A percentile compares a stretch with the other conserved stretches of the same genome.
These are phyloP conservation scores for Nibea albiflora DNA, from an alignment of 2,113 vertebrate species.

Conservation along the genomic window DNA sequence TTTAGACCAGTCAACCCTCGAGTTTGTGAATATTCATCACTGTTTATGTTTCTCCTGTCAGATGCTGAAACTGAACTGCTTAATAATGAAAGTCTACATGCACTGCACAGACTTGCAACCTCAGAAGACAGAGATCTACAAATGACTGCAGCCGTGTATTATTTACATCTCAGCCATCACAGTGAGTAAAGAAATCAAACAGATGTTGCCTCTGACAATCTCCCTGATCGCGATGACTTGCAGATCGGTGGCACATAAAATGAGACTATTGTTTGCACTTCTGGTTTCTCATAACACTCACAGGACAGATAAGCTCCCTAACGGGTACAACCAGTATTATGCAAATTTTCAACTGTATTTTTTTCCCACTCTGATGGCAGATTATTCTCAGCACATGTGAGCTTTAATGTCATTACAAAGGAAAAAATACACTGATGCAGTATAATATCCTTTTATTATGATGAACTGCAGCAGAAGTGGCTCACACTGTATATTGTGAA, in stretches of 20 bases:
- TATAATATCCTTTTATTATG: not conserved
- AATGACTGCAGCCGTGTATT: slow-evolving; percentile 84
- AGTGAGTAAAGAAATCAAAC: slow-evolving; percentile 77
- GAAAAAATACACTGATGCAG: not conserved
- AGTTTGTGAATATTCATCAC: not conserved
- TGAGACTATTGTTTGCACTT: slow-evolving; percentile 20
- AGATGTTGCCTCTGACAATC: not conserved
- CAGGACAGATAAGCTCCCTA: slow-evolving; percentile 18
- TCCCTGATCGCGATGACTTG: not conserved
- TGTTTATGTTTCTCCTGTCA: not conserved
- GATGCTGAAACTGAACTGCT: slow-evolving; percentile 53
- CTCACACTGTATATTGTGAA: not conserved
- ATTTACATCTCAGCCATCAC: slow-evolving; percentile 84
- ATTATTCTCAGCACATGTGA: not conserved
- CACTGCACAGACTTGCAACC: slow-evolving; percentile 82
- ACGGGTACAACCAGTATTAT: slow-evolving; percentile 57
- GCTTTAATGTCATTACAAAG: not conserved
- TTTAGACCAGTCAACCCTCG: not conserved
- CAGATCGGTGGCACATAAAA: slow-evolving; percentile 1
- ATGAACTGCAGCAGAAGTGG: not conserved
- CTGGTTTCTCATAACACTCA: slow-evolving; percentile 20
- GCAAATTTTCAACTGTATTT: slow-evolving; percentile 72
- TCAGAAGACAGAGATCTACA: slow-evolving; percentile 84
- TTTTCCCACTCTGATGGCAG: not conserved
- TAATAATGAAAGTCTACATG: slow-evolving; percentile 73